Base-by-base conservation (phyloP, 2,113 vertebrate genomes). In the Gavialis gangeticus region DNA sequence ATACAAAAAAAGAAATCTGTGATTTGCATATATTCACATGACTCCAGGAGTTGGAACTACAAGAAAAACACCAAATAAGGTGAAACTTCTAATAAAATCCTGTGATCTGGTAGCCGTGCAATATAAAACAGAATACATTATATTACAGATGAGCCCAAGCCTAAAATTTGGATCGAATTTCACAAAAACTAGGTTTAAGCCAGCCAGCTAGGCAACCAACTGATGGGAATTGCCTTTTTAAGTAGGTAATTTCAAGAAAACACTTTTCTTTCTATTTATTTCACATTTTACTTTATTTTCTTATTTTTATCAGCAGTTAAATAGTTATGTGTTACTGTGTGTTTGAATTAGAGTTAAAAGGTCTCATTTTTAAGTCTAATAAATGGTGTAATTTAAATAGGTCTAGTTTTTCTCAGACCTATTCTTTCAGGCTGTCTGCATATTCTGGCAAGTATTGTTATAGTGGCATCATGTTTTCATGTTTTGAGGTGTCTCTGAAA, bases 131-230 rank as follows among this genome's bases (percentile, higher is more conserved):
- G 66, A 46, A 46, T 92, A 75, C 69, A 37, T 59, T 82, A 94
- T 92, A 55, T 80, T 91, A 91, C 85, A 69, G 69, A 24, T 22
- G 25, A 96, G 93, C 77, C 71, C 18, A 56, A 82, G 75, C 37
- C 46, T 56, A 94, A 91, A 78, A 94, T 92, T 96, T 88, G 92
- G 89, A 88, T 93, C 92, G 12, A n/a, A 90, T 96, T 92, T 78
- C 27, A 56, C 90, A 94, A 91, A 90, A 97, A 66, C 87, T 82
- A 87, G 67, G 57, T 22, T 92, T 69, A 89, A 93, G 78, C 16
- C 25, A 94, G 21, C 28, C 78, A 88, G 82, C 78, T 88, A 69
- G 84, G 63, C 16, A 57, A 81, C 76, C 46, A 46, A 46, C 46
- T 46, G 46, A 46, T 46, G 46, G 46, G 46, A 46, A 46, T 46